Percentiles rank a stretch among this genome's conserved stretches.
phyloP scores from a whole-genome alignment of 1,140 invertebrate genomes.

The Drosophila bocki region DNA sequence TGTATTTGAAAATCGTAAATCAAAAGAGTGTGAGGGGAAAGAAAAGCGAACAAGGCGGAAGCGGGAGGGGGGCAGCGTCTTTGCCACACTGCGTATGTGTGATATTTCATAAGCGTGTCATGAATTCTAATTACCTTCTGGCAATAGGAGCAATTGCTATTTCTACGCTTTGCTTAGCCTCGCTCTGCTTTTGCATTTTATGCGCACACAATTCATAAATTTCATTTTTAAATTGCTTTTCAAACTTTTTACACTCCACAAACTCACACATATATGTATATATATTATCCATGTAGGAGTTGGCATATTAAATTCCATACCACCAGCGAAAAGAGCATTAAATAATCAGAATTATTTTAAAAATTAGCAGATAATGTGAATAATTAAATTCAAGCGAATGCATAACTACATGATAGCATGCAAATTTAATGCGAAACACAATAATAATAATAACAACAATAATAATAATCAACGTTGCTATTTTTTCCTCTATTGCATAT shows the following conservation, averaged over 20 bases:
- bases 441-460: constrained; percentile 34
- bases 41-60: neutral
- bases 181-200: constrained; percentile 54
- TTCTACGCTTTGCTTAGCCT: constrained; percentile 31
- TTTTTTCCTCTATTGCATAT: constrained; percentile 35
- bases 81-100: constrained; percentile 77
- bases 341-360: constrained; percentile 55
- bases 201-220: constrained; percentile 73
- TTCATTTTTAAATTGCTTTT: constrained; percentile 68
- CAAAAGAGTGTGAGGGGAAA: constrained; percentile 33
- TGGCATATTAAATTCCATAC: constrained; percentile 41
- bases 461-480: constrained; percentile 18
- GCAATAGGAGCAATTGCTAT: constrained; percentile 44
- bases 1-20: constrained; percentile 80
- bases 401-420: constrained; percentile 55
- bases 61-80: constrained; percentile 6
- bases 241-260: constrained; percentile 47
- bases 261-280: neutral
- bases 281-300: constrained; percentile 15
- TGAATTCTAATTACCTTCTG: constrained; percentile 82
- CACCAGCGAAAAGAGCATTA: constrained; percentile 19
- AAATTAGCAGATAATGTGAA: constrained; percentile 70
- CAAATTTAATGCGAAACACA: constrained; percentile 48
- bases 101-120: constrained; percentile 82
- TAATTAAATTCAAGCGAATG: constrained; percentile 63